Evolutionary conservation across 2,888 invertebrate genomes (phyloP).

Genomic region (Julus scanicus): DNA sequence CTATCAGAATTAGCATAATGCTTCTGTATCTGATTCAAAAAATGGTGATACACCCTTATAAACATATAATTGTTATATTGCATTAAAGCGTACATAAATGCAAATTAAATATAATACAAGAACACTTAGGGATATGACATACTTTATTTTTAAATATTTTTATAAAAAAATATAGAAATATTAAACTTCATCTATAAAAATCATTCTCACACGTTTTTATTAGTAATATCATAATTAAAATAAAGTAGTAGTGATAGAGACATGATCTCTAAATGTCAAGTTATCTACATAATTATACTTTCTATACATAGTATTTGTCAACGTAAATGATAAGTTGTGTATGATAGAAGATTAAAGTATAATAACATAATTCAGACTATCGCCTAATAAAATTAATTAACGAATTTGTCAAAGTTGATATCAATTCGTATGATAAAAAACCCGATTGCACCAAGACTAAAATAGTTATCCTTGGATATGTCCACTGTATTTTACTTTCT

Average conservation of each 20-base stretch:
- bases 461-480: too few species aligned
- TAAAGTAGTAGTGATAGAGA: neutral
- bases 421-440: too few species aligned
- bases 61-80: neutral
- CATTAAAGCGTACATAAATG: neutral
- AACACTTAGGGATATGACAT: neutral
- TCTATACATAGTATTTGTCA: too few species aligned
- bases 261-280: neutral
- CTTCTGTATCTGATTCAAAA: neutral
- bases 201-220: neutral
- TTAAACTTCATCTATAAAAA: neutral
- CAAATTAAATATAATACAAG: neutral
- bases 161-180: neutral
- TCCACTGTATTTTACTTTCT: too few species aligned
- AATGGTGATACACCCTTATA: neutral
- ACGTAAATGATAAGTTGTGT: too few species aligned
- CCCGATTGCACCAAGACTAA: too few species aligned
- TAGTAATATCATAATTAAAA: too few species aligned
- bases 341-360: too few species aligned
- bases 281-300: neutral
- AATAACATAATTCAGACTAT: too few species aligned
- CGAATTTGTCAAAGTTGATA: too few species aligned
- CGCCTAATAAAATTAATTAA: too few species aligned
- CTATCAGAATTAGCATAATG: neutral
- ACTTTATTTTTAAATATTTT: neutral